Conservation (phyloP, 30 jellyfish, hydroid and myxozoan species). For the Aurelia sp. region DNA sequence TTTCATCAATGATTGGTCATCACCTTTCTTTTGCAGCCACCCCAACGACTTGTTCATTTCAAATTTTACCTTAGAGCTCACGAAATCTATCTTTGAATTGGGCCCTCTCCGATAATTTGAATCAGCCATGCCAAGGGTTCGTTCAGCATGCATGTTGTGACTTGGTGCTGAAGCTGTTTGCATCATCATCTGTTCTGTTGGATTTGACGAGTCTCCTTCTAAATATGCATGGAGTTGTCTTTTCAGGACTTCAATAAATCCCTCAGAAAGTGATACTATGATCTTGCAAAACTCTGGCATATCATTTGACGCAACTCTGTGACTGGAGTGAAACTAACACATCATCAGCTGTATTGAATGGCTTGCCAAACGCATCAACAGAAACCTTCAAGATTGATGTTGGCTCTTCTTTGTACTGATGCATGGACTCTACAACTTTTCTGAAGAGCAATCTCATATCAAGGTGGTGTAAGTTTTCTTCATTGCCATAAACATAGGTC, state of each 20-base stretch:
- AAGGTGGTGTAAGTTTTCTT: too few relatives aligned
- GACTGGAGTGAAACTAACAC: not conserved
- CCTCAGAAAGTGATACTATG: not conserved
- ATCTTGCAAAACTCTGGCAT: not conserved
- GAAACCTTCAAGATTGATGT: too few relatives aligned
- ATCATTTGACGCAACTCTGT: not conserved
- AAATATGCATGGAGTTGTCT: not conserved
- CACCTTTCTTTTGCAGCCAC: not conserved
- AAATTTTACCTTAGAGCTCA: conserved; percentile 5
- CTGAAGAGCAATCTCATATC: too few relatives aligned
- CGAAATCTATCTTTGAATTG: conserved; percentile 18
- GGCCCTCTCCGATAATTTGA: too few relatives aligned
- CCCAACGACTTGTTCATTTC: conserved; percentile 7
- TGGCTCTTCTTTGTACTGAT: too few relatives aligned
- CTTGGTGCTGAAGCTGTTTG: too few relatives aligned
- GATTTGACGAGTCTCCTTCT: not conserved
- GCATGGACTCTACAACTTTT: too few relatives aligned
- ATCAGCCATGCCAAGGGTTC: too few relatives aligned
- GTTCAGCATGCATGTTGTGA: too few relatives aligned
- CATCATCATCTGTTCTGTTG: too few relatives aligned
- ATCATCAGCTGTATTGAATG: not conserved
- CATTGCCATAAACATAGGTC: too few relatives aligned
- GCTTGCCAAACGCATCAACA: conserved; percentile 13
- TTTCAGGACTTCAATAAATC: conserved; percentile 7
- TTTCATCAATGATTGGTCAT: too few relatives aligned